Conservation (phyloP, 2,797 vertebrate species). For the Percopsis omiscomaycus region DNA sequence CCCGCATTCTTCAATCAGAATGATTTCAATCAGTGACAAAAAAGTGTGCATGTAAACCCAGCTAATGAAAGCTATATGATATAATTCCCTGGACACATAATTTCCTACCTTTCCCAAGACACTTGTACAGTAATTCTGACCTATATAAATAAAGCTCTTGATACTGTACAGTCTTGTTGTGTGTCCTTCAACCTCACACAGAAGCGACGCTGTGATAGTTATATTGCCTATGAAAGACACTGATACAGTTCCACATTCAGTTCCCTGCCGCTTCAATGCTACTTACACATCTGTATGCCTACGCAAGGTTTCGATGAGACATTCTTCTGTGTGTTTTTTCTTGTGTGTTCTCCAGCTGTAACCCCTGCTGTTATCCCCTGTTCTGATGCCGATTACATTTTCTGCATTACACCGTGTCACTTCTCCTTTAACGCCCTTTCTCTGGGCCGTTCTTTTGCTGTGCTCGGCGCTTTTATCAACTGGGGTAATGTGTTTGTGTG, state of each 20-base stretch:
- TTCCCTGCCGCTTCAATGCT: constrained; percentile 3
- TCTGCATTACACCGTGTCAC: constrained; percentile 12
- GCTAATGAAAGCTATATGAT: no score
- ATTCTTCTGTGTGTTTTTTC: neutral
- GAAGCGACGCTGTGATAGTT: neutral
- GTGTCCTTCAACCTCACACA: neutral
- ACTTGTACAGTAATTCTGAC: no score
- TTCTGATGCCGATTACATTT: constrained; percentile 42
- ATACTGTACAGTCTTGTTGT: neutral
- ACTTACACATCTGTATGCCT: constrained; percentile 12
- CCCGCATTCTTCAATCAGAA: no score
- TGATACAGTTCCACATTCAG: neutral
- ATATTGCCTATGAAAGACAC: neutral
- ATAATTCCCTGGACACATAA: neutral
- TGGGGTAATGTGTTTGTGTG: neutral
- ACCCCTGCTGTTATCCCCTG: constrained; percentile 30
- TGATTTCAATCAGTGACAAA: no score
- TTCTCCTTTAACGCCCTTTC: constrained; percentile 5
- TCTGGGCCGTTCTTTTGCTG: constrained; percentile 8
- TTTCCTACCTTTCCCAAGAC: neutral
- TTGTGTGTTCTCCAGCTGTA: constrained; percentile 34
- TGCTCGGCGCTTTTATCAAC: neutral
- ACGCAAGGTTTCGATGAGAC: constrained; percentile 19
- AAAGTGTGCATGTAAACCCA: no score
- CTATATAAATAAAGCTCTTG: no score